Conservation (phyloP, 2,113 vertebrate species). For the Eonycteris spelaea region DNA sequence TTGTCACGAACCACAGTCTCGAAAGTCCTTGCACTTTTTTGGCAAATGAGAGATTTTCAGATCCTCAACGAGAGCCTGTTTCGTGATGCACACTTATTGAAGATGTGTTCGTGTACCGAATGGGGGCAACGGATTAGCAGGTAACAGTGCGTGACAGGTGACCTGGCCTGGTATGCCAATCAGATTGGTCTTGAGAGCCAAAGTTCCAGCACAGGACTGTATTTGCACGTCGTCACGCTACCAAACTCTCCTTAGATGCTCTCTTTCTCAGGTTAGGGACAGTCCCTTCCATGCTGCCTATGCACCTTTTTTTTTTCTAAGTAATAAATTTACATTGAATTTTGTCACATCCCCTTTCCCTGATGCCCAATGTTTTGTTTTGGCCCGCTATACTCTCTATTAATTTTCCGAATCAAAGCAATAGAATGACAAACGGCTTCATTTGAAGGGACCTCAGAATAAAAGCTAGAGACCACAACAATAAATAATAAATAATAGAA, state of each 20-base stretch:
- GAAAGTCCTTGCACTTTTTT: not conserved
- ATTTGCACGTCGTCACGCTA: not conserved
- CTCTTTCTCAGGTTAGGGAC: not conserved
- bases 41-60: not conserved
- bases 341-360: not conserved
- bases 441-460: not conserved
- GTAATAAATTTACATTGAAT: not conserved
- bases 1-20: not conserved
- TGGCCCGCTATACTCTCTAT: not conserved
- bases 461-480: not conserved
- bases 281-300: not conserved
- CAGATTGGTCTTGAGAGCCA: not conserved
- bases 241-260: too few species aligned
- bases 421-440: not conserved
- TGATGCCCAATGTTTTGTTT: not conserved
- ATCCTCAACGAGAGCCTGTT: not conserved
- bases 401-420: not conserved
- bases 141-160: not conserved
- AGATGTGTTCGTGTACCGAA: not conserved
- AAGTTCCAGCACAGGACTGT: not conserved
- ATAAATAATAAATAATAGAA: not conserved
- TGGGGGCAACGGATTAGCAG: fast-evolving
- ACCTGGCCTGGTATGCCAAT: fast-evolving
- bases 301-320: not conserved
- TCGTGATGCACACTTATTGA: not conserved